Evolutionary conservation across 2,113 vertebrate species (phyloP), one percentile per base, ranked within the genome.

Genomic region (Ellobius talpinus): DNA sequence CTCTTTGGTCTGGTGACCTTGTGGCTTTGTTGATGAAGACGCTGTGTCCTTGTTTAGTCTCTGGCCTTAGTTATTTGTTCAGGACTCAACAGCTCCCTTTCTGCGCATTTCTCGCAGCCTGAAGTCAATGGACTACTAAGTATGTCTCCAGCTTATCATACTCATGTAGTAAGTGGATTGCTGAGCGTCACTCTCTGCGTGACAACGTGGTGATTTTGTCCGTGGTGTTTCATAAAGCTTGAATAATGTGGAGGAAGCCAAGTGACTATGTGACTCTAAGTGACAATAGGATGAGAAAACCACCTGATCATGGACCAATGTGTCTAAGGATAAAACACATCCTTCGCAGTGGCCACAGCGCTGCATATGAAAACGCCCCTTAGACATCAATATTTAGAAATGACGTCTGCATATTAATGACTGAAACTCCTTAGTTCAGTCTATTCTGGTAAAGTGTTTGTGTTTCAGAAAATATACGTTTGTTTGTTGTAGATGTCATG

Each of bases 151-250:
- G 7, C 66, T 61, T 72, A n/a, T 86, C 50, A 16, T 36, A 29
- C 61, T 45, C 50, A 33, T 47, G 3, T 50, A 66, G 9, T 36
- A 33, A 39, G 14, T 0, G 4, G 1, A 29, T 31, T 88, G 45
- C n/a, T n/a, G 42, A 65, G 3, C 3, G 0, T 31, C 31, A 7
- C 1, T 2, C n/a, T 24, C 33, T 0, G 19, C 16, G 6, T 8
- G 7, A 72, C 68, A 66, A 7, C 66, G 63, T 12, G 17, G 63
- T 12, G 17, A 1, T 55, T 72, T 72, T 50, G 5, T 39, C 33
- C 10, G 11, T 24, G n/a, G 19, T 7, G n/a, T 79, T 95, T 2
- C 85, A 21, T 78, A 66, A 3, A 58, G 39, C n/a, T n/a, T 87
- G 78, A 84, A 3, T 74, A 72, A 89, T 91, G 29, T 12, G 7